Evolutionary conservation across 2,113 vertebrate genomes (phyloP).

Genomic region (Enhydra lutris): DNA sequence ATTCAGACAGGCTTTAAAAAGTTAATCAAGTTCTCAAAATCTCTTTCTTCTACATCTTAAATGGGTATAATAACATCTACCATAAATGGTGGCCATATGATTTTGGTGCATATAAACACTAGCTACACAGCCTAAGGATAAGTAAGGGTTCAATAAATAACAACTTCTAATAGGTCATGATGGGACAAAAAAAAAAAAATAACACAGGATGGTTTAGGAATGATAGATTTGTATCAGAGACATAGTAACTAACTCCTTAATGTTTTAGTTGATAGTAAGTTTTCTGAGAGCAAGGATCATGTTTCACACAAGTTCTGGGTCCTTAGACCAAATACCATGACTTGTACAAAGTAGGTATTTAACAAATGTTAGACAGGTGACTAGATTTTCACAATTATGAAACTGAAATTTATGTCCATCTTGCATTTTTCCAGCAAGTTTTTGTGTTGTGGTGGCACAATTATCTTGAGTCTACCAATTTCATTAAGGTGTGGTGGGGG

Average conservation of each 20-base stretch:
- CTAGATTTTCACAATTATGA: slow-evolving; percentile 13
- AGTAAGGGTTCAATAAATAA: not conserved
- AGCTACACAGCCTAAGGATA: not conserved
- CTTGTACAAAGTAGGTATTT: not conserved
- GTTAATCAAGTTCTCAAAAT: not conserved
- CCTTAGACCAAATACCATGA: not conserved
- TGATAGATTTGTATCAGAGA: not conserved
- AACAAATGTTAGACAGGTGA: not conserved
- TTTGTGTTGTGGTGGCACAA: not conserved
- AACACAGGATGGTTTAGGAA: not conserved
- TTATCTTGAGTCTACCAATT: not conserved
- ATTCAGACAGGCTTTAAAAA: not conserved
- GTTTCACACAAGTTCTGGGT: not conserved
- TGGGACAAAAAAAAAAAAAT: not conserved
- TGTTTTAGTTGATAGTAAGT: not conserved
- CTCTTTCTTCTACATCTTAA: not conserved
- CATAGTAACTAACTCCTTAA: not conserved
- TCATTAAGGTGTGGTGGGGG: not conserved
- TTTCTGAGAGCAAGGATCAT: not conserved
- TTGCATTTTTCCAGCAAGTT: not conserved
- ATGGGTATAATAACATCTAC: not conserved
- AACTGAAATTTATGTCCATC: not conserved
- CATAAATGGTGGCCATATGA: not conserved
- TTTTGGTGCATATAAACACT: not conserved
- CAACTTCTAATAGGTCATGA: not conserved